phyloP scores from a whole-genome alignment of 2,888 invertebrate species.

The Keiferia lycopersicella region DNA sequence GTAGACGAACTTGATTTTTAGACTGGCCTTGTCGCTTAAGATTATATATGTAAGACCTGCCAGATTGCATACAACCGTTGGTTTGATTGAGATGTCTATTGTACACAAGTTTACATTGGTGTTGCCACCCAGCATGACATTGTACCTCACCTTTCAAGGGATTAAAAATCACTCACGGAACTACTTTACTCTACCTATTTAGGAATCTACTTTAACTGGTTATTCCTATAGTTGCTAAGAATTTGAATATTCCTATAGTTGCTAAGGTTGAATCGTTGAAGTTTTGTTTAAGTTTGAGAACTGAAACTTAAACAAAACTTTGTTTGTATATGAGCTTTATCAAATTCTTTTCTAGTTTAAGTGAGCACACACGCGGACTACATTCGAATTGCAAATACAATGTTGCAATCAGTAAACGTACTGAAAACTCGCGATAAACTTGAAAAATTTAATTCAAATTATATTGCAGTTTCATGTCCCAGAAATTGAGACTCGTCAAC shows the following conservation, averaged over 20 bases:
- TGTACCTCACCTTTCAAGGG: neutral
- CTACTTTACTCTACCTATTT: too few relatives aligned
- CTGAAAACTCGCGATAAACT: too few relatives aligned
- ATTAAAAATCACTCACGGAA: neutral
- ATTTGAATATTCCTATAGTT: too few relatives aligned
- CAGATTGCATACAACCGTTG: neutral
- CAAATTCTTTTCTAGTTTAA: constrained; percentile 1
- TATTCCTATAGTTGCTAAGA: too few relatives aligned
- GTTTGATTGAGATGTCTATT: neutral
- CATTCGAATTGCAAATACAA: neutral
- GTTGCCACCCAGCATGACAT: constrained; percentile 1
- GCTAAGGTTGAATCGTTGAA: too few relatives aligned
- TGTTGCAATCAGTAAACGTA: neutral
- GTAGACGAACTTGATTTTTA: too few relatives aligned
- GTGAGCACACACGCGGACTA: neutral
- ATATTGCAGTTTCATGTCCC: too few relatives aligned
- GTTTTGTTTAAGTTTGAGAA: too few relatives aligned
- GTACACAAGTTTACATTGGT: neutral
- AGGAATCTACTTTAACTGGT: neutral
- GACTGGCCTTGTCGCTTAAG: neutral
- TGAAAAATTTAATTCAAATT: too few relatives aligned
- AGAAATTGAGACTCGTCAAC: too few relatives aligned
- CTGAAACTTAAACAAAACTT: too few relatives aligned
- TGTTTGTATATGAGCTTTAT: neutral
- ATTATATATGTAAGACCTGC: neutral